phyloP scores from a whole-genome alignment of 2,888 invertebrate genomes.

The Amphipyra berbera region DNA sequence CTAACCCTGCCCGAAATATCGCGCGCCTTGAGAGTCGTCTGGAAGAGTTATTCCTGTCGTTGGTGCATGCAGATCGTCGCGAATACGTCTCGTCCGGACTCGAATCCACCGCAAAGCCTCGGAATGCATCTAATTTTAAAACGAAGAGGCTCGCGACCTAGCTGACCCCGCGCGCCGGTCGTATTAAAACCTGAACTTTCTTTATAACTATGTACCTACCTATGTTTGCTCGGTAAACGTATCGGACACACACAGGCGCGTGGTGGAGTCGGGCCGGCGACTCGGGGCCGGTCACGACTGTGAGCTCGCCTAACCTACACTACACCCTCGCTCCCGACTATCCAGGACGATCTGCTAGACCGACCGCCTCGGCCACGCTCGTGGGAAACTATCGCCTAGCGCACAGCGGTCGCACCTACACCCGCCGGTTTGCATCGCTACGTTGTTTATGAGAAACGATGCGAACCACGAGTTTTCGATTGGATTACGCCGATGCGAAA shows the following conservation, averaged over 20 bases:
- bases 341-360: constrained; percentile 83
- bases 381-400: constrained; percentile 87
- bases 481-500: constrained; percentile 67
- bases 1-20: constrained; percentile 87
- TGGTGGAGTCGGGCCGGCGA: constrained; percentile 70
- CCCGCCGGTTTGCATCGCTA: constrained; percentile 61
- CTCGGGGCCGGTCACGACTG: constrained; percentile 86
- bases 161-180: constrained; percentile 86
- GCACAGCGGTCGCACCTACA: constrained; percentile 58
- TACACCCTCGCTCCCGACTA: constrained; percentile 77
- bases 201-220: constrained; percentile 87
- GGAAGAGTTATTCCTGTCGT: constrained; percentile 82
- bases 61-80: constrained; percentile 74
- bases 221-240: constrained; percentile 87
- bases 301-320: constrained; percentile 75
- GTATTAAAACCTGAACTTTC: constrained; percentile 90
- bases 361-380: constrained; percentile 65
- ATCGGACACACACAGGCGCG: constrained; percentile 84
- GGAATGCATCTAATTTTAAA: constrained; percentile 90
- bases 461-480: constrained; percentile 67
- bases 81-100: constrained; percentile 78
- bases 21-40: constrained; percentile 77
- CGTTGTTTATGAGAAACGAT: constrained; percentile 69
- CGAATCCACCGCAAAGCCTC: constrained; percentile 79
- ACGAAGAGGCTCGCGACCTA: constrained; percentile 88